Base-by-base conservation (phyloP, 2,113 vertebrate species). In the Odontesthes bonariensis region DNA sequence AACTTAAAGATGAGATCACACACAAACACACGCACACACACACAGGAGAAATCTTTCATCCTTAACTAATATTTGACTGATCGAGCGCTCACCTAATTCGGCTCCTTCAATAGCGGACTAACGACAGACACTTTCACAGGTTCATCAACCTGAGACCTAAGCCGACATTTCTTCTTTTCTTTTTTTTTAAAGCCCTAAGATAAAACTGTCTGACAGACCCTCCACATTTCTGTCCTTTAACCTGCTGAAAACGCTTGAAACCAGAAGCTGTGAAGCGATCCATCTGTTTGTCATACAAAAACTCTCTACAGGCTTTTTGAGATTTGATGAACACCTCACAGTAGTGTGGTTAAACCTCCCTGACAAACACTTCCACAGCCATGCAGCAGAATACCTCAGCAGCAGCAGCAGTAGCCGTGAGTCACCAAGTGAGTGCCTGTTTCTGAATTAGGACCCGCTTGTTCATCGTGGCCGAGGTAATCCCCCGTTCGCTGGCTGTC, bases 401-500 rank as follows among this genome's bases (percentile, higher is more conserved):
- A 56, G 77, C 19, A 32, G 64, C 20, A 76, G 49, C 20, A 5
- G 52, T 46, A 63, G 78, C 77, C 16, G 61, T 84, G 89, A 92
- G 86, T 94, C 89, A 92, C 85, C 11, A n/a, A 80, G 60, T 11
- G 11, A 84, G 76, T 32, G 69, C 66, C 77, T 16, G 86, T 67
- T 86, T 76, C 89, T 92, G 87, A 93, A 90, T 82, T 85, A 89
- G 86, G 84, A 79, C 81, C 85, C 22, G 78, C 86, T 90, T 80
- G 77, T 82, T 87, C 81, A 86, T 75, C 59, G 69, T 49, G 81
- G 84, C 82, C 62, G 71, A 90, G 91, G 92, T 92, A 92, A 94
- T 94, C 90, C 91, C 90, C 86, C 79, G 64, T 86, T 84, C 76
- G 68, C 86, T 79, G 85, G 89, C 88, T 85, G 89, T 73, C 17